Percentiles rank a stretch among this genome's conserved stretches.
These are phyloP conservation scores for Nemapogon koenigi DNA, from an alignment of 2,888 invertebrate species.

Conservation along the genomic window DNA sequence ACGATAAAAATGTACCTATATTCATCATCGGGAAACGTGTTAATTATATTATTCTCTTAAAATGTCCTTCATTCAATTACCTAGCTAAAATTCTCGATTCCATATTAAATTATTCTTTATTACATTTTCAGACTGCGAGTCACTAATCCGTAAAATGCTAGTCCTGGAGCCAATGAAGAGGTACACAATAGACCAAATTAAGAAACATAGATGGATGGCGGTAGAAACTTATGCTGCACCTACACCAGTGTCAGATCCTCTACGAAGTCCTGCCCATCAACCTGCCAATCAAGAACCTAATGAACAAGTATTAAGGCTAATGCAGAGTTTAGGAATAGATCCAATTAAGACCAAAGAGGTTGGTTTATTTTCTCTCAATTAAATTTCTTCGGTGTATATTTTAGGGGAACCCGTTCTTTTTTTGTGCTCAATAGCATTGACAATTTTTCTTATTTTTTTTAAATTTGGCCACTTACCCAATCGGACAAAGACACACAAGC, in stretches of 20 bases:
- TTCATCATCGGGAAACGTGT: too few relatives aligned
- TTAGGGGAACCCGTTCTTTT: too few relatives aligned
- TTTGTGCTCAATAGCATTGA: too few relatives aligned
- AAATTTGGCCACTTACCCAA: too few relatives aligned
- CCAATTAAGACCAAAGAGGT: conserved; percentile 91
- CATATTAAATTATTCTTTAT: conserved; percentile 3
- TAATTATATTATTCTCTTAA: too few relatives aligned
- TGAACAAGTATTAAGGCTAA: conserved; percentile 89
- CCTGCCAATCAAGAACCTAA: conserved; percentile 47
- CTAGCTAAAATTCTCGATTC: too few relatives aligned
- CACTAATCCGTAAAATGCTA: conserved; percentile 93
- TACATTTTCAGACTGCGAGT: conserved; percentile 84
- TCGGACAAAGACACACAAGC: too few relatives aligned
- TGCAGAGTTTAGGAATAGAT: conserved; percentile 95
- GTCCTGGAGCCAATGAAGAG: conserved; percentile 91
- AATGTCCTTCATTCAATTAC: too few relatives aligned
- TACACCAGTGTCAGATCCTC: conserved; percentile 35
- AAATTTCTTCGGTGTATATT: too few relatives aligned
- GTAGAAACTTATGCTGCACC: conserved; percentile 64
- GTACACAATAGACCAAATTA: conserved; percentile 90
- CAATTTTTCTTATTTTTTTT: too few relatives aligned
- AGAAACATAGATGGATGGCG: conserved; percentile 93
- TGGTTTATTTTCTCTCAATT: conserved; percentile 16
- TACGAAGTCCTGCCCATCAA: conserved; percentile 46
- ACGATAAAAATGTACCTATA: too few relatives aligned